These are phyloP conservation scores for Ceraclea dissimilis DNA, from an alignment of 2,888 invertebrate genomes.

Conservation along the genomic window DNA sequence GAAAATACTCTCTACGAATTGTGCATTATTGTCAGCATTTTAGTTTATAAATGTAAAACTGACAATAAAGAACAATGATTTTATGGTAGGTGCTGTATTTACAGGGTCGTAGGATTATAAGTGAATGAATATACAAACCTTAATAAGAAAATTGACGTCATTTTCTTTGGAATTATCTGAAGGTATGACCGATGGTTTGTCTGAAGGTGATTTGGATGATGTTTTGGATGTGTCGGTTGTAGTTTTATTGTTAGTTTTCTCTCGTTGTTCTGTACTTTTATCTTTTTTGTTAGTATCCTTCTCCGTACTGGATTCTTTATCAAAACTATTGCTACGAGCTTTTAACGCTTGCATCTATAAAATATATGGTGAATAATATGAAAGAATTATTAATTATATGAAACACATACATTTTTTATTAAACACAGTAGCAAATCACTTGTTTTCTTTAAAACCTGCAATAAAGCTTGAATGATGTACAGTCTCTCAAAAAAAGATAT, in stretches of 20 bases:
- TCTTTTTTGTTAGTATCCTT: constrained; percentile 37
- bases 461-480: no score
- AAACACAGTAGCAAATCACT: no score
- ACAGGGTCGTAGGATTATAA: no score
- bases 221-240: not conserved
- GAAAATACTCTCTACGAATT: no score
- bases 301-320: constrained; percentile 46
- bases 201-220: not conserved
- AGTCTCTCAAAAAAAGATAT: no score
- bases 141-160: constrained; percentile 46
- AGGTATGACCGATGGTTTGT: constrained; percentile 9
- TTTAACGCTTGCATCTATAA: constrained; percentile 50
- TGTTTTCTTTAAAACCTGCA: no score
- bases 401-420: constrained; percentile 4
- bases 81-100: no score
- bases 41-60: no score
- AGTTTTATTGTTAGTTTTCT: constrained; percentile 23
- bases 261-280: constrained; percentile 44
- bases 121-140: constrained; percentile 35
- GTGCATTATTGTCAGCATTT: no score
- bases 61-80: no score
- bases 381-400: constrained; percentile 9
- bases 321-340: constrained; percentile 44
- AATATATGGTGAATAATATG: no score
- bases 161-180: constrained; percentile 33